A percentile compares a stretch with the other conserved stretches of the same genome.
These are phyloP conservation scores for Toxotes lorentzi DNA, from an alignment of 2,797 vertebrate species.

Conservation along the genomic window DNA sequence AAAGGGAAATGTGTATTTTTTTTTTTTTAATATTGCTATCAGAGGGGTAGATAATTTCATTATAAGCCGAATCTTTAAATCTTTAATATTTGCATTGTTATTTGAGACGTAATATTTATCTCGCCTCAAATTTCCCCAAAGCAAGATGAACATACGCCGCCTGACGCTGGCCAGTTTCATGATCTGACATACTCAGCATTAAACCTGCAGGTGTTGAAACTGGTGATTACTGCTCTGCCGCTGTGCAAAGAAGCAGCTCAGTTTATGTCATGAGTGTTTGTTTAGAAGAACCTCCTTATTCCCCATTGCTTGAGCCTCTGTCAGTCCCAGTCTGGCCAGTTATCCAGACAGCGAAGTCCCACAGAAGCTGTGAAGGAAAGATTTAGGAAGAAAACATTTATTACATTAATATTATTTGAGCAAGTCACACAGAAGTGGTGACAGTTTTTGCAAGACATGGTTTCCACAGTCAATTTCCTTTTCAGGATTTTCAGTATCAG, in stretches of 20 bases:
- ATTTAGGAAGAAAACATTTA: slow-evolving; percentile 14
- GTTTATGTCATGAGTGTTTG: slow-evolving; percentile 67
- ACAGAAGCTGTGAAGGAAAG: slow-evolving; percentile 86
- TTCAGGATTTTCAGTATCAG: slow-evolving; percentile 41
- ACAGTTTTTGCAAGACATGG: not conserved
- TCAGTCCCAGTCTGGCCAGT: slow-evolving; percentile 96
- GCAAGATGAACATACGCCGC: not conserved
- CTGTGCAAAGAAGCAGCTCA: slow-evolving; percentile 28
- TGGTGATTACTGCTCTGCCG: not conserved
- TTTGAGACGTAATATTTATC: not conserved
- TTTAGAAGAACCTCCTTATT: slow-evolving; percentile 85
- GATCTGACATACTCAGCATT: not conserved
- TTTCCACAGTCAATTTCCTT: slow-evolving; percentile 41
- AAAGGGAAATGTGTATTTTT: slow-evolving; percentile 75
- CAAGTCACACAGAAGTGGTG: not conserved
- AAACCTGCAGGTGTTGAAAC: not conserved
- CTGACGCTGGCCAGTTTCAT: not conserved
- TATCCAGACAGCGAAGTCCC: slow-evolving; percentile 92
- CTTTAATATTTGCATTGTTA: not conserved
- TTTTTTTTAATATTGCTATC: not conserved
- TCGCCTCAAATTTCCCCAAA: not conserved
- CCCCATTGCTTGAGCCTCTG: slow-evolving; percentile 91
- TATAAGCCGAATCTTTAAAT: too few relatives aligned
- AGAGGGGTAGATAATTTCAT: not conserved
- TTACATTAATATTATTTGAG: not conserved